Base-by-base conservation (phyloP, 2,113 vertebrate genomes). In the Rhinolophus sinicus region DNA sequence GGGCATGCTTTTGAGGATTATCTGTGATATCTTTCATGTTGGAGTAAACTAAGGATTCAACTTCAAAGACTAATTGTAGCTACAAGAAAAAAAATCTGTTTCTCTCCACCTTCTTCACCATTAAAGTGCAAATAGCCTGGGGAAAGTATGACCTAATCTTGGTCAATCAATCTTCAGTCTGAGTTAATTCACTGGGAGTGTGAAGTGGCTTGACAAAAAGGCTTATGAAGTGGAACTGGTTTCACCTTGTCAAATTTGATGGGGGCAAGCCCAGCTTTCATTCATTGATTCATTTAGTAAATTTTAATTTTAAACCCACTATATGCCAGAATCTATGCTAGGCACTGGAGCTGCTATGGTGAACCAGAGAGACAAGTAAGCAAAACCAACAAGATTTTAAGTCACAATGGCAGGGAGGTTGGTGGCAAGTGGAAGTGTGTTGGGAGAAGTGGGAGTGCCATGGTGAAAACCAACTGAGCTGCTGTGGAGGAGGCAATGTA, bases 331-430 rank as follows among this genome's bases (percentile, higher is more conserved):
- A 69, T 69, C 33, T 88, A 28, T 40, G 35, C 33, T 44, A 56
- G 54, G n/a, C 28, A 0, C 4, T 81, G 26, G 38, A 44, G 58
- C 2, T 93, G 12, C 78, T 50, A 0, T 89, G 58, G 30, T 62
- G 18, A 76, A 44, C 16, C 11, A 26, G n/a, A 87, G 35, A 76
- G 9, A 19, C 6, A 85, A 75, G 13, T 50, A 76, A 80, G 18
- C 33, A 87, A 52, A 50, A 50, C 47, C 47, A 38, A 60, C 22
- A 70, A 75, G 22, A 60, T n/a, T 65, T 47, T 88, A 75, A 58
- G 54, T 88, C 6, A 21, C 1, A 70, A 24, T 11, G 26, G 4
- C 0, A 1, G 21, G 44, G 8, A 2, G 2, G 1, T 81, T 6
- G 15, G 26, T 18, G 52, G 64, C 33, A 21, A 19, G 14, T 65